A percentile compares a stretch with the other conserved stretches of the same genome.
Evolutionary conservation across 2,113 vertebrate species (phyloP).

Genomic region (Sterna hirundo): DNA sequence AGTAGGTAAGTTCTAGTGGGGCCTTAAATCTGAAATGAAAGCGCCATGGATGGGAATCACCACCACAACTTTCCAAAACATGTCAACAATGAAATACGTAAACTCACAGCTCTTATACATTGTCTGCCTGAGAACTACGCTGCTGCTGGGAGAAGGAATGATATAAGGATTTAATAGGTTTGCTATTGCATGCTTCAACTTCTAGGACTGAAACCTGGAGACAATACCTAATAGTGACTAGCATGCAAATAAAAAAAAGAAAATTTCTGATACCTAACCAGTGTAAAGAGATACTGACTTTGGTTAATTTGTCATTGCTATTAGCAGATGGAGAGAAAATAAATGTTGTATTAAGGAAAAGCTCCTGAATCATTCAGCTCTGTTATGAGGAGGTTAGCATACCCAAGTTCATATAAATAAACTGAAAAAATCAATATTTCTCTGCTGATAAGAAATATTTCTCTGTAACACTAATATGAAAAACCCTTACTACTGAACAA

Average conservation of each 20-base stretch:
- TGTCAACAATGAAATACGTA: not conserved
- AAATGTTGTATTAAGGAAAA: not conserved
- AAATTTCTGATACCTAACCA: not conserved
- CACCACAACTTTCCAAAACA: not conserved
- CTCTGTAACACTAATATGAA: not conserved
- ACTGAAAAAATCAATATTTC: not conserved
- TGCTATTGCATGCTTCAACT: not conserved
- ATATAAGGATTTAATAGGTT: not conserved
- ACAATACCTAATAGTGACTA: not conserved
- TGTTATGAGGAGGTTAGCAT: not conserved
- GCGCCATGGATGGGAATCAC: not conserved
- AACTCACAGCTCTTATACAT: not conserved
- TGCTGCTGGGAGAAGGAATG: not conserved
- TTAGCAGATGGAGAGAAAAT: not conserved
- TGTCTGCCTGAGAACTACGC: not conserved
- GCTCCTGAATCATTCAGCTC: not conserved
- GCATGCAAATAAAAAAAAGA: not conserved
- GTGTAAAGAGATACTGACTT: not conserved
- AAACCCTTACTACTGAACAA: not conserved
- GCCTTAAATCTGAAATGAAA: not conserved
- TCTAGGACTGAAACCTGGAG: not conserved
- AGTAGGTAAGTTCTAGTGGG: not conserved
- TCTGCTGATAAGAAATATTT: not conserved
- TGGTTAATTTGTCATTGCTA: not conserved
- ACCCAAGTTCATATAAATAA: not conserved